phyloP scores from a whole-genome alignment of 2,888 invertebrate genomes.

The Cyrtodaria siliqua region DNA sequence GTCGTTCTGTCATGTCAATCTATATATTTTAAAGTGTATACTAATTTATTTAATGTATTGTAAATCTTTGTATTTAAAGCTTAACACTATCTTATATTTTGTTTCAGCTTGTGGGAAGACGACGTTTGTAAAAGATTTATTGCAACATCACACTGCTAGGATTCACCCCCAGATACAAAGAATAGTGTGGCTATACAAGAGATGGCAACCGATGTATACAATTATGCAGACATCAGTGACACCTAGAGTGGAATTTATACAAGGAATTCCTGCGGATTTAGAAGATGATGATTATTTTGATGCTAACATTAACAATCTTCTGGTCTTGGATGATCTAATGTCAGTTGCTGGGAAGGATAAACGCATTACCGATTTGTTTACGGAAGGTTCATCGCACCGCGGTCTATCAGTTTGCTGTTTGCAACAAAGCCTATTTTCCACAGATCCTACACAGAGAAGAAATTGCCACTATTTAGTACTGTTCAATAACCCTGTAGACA shows the following conservation, averaged over 20 bases:
- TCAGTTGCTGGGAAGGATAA: constrained; percentile 5
- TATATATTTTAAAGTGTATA: too few species aligned
- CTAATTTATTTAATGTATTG: too few species aligned
- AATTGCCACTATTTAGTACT: constrained; percentile 49
- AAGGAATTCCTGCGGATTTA: constrained; percentile 35
- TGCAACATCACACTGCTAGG: neutral
- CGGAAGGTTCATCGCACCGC: constrained; percentile 36
- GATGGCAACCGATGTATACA: constrained; percentile 34
- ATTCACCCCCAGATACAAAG: neutral
- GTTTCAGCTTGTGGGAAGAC: constrained; percentile 10
- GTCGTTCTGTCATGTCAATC: too few species aligned
- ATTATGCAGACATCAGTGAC: constrained; percentile 13
- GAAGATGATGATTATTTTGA: constrained; percentile 43
- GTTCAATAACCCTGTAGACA: constrained; percentile 48
- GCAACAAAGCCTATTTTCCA: constrained; percentile 22
- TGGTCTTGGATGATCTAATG: constrained; percentile 37
- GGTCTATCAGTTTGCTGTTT: constrained; percentile 1
- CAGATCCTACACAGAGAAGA: constrained; percentile 48
- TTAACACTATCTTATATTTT: neutral
- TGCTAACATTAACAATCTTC: constrained; percentile 30
- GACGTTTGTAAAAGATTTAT: constrained; percentile 10
- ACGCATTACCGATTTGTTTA: constrained; percentile 32
- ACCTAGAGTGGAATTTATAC: constrained; percentile 44
- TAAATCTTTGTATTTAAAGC: too few species aligned
- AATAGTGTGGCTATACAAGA: constrained; percentile 23